A percentile compares a stretch with the other conserved stretches of the same genome.
phyloP scores from a whole-genome alignment of 2,888 invertebrate species.

The Andricus quercusramuli region DNA sequence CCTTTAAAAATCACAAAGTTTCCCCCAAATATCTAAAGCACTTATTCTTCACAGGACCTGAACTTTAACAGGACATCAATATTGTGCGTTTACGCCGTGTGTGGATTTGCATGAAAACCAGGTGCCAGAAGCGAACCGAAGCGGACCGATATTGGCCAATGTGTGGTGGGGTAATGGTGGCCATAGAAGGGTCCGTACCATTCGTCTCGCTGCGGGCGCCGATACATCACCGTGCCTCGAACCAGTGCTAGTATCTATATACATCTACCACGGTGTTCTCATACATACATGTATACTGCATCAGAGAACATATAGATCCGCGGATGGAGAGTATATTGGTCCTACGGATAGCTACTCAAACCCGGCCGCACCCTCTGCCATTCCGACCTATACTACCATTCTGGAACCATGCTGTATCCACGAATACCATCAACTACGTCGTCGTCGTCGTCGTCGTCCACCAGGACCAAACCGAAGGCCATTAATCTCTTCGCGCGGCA shows the following conservation, averaged over 20 bases:
- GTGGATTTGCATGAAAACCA: slow-evolving; percentile 39
- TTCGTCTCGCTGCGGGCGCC: slow-evolving; percentile 76
- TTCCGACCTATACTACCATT: slow-evolving; percentile 48
- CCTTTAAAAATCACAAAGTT: not conserved
- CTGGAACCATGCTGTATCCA: slow-evolving; percentile 44
- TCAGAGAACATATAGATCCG: slow-evolving; percentile 55
- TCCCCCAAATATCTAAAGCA: not conserved
- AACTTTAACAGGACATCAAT: not conserved
- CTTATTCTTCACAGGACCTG: not conserved
- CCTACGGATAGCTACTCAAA: slow-evolving; percentile 71
- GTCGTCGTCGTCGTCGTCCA: slow-evolving; percentile 54
- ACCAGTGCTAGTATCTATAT: slow-evolving; percentile 68
- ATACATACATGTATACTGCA: slow-evolving; percentile 47
- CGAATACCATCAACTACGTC: slow-evolving; percentile 49
- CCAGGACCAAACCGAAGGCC: slow-evolving; percentile 72
- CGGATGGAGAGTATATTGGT: slow-evolving; percentile 64
- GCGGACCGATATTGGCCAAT: slow-evolving; percentile 68
- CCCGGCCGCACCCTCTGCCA: slow-evolving; percentile 71
- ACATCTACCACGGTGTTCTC: slow-evolving; percentile 50
- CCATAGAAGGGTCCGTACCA: slow-evolving; percentile 72
- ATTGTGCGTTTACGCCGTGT: slow-evolving; percentile 11
- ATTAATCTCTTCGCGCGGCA: slow-evolving; percentile 77
- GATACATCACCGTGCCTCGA: slow-evolving; percentile 75
- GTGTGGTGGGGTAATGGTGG: slow-evolving; percentile 72
- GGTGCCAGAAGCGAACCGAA: slow-evolving; percentile 47